A percentile compares a stretch with the other conserved stretches of the same genome.
phyloP scores from a whole-genome alignment of 2,888 invertebrate species.

The Clunio marinus region DNA sequence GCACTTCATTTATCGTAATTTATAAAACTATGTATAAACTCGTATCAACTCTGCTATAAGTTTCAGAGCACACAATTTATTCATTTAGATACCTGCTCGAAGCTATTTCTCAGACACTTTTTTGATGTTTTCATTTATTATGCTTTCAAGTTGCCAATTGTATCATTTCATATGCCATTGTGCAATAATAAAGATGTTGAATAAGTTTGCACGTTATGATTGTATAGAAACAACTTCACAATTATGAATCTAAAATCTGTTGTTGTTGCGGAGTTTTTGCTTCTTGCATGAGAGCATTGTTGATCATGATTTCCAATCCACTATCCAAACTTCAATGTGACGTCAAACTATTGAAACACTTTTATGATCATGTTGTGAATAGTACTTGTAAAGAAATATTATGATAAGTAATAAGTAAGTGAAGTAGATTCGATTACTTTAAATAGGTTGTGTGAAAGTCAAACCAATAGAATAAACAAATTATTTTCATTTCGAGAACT shows the following conservation, averaged over 20 bases:
- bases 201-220: constrained; percentile 36
- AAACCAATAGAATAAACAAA: constrained; percentile 10
- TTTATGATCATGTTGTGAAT: too few relatives aligned
- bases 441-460: not conserved
- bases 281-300: too few relatives aligned
- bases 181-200: constrained; percentile 38
- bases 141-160: constrained; percentile 29
- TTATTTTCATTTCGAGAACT: not conserved
- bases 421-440: too few relatives aligned
- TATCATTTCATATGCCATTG: constrained; percentile 33
- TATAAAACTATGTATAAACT: not conserved
- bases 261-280: too few relatives aligned
- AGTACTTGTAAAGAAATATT: too few relatives aligned
- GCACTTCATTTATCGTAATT: not conserved
- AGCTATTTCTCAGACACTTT: not conserved
- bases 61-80: not conserved
- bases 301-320: too few relatives aligned
- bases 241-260: too few relatives aligned
- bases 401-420: too few relatives aligned
- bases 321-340: too few relatives aligned
- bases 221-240: too few relatives aligned
- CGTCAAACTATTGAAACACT: too few relatives aligned
- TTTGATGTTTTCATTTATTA: not conserved
- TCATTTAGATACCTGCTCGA: not conserved
- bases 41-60: not conserved